Evolutionary conservation across 30 jellyfish, hydroid and myxozoan species (phyloP).

Genomic region (Turritopsis dohrnii): DNA sequence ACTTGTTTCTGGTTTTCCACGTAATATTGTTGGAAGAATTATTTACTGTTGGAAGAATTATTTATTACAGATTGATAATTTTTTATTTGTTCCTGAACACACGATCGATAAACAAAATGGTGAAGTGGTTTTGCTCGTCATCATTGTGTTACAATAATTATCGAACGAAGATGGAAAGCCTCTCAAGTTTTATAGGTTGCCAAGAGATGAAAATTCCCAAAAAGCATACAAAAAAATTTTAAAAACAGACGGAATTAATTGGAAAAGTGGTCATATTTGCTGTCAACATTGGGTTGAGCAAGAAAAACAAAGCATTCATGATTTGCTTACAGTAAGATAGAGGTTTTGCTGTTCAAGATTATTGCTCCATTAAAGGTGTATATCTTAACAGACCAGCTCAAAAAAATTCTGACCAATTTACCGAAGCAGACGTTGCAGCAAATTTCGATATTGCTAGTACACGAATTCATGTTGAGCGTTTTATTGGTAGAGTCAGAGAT

Average conservation of each 20-base stretch:
- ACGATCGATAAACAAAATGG: no score
- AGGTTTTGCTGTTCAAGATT: constrained; percentile 39
- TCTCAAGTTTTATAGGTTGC: no score
- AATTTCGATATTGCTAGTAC: constrained; percentile 39
- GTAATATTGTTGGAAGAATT: no score
- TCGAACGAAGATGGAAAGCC: no score
- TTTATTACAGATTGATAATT: no score
- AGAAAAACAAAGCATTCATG: no score
- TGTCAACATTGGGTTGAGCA: background rate
- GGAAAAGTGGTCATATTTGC: background rate
- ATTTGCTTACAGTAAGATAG: constrained; percentile 1
- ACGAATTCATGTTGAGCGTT: constrained; percentile 40
- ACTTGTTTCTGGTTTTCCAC: no score
- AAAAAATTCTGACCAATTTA: constrained; percentile 32
- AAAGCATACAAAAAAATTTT: background rate
- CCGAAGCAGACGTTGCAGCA: constrained; percentile 24
- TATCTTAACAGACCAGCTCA: constrained; percentile 24
- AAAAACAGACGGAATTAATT: background rate
- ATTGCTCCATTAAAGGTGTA: constrained; percentile 31
- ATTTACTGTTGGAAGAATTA: no score
- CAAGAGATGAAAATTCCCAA: no score
- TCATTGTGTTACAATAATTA: no score
- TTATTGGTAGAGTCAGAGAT: constrained; percentile 45
- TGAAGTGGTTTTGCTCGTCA: no score
- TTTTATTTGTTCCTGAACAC: no score